These are phyloP conservation scores for Drosophila tani DNA, from an alignment of 1,140 invertebrate species.

Conservation along the genomic window DNA sequence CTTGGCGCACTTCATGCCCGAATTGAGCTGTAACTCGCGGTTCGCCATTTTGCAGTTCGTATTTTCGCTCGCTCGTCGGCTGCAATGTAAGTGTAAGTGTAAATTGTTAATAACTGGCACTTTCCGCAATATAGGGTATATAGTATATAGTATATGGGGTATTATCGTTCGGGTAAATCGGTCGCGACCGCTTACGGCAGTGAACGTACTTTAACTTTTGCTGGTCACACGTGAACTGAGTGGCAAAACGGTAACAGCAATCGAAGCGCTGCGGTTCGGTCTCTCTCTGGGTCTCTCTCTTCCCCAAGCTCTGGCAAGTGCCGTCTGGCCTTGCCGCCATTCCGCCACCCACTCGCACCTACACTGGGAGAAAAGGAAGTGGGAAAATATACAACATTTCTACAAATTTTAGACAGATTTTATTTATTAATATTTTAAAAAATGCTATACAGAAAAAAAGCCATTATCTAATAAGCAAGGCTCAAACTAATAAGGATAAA, in stretches of 20 bases:
- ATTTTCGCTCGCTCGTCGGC: slow-evolving; percentile 5
- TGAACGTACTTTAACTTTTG: slow-evolving; percentile 75
- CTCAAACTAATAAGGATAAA: no score
- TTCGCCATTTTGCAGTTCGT: slow-evolving; percentile 63
- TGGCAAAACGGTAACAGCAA: slow-evolving; percentile 63
- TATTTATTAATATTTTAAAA: no score
- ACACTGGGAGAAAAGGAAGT: background rate
- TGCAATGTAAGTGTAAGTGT: slow-evolving; percentile 35
- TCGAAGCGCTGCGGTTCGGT: slow-evolving; percentile 15
- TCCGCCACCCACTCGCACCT: slow-evolving; percentile 13
- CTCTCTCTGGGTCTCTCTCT: slow-evolving; percentile 2
- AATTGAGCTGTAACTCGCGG: slow-evolving; percentile 86
- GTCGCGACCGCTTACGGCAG: slow-evolving; percentile 12
- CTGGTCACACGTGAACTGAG: slow-evolving; percentile 73
- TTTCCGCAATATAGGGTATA: slow-evolving; percentile 37
- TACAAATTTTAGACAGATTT: no score
- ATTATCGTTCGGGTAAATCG: slow-evolving; percentile 24
- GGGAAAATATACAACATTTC: background rate
- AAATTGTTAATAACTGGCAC: slow-evolving; percentile 27
- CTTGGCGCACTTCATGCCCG: slow-evolving; percentile 92
- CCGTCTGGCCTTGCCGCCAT: slow-evolving; percentile 13
- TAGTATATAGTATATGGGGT: slow-evolving; percentile 40
- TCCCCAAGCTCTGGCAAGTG: slow-evolving; percentile 35
- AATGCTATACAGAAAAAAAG: no score
- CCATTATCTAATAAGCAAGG: no score